These are phyloP conservation scores for Leucozona laternaria DNA, from an alignment of 2,888 invertebrate species.

Conservation along the genomic window DNA sequence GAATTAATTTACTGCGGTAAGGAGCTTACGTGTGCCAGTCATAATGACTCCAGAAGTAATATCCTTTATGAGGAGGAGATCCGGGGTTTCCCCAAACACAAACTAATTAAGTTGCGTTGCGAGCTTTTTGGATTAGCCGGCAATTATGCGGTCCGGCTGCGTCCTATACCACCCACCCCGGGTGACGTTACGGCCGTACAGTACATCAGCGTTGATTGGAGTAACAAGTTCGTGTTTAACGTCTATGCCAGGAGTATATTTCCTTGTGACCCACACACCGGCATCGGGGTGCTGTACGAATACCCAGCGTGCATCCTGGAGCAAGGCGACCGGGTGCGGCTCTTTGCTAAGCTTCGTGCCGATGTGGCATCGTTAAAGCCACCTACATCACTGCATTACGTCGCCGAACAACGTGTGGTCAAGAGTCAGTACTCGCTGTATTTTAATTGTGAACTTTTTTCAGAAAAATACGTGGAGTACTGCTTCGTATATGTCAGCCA, in stretches of 20 bases:
- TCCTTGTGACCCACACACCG: conserved; percentile 90
- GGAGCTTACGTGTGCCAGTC: conserved; percentile 88
- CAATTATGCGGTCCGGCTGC: conserved; percentile 90
- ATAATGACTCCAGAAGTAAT: conserved; percentile 85
- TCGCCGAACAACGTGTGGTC: conserved; percentile 87
- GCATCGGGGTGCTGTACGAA: conserved; percentile 91
- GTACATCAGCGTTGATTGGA: conserved; percentile 88
- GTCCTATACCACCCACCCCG: conserved; percentile 87
- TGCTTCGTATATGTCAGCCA: conserved; percentile 95
- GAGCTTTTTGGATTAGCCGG: conserved; percentile 93
- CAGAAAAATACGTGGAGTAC: conserved; percentile 92
- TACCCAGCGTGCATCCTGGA: conserved; percentile 93
- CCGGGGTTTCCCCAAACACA: conserved; percentile 88
- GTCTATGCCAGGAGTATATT: conserved; percentile 93
- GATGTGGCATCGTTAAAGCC: conserved; percentile 88
- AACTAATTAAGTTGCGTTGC: conserved; percentile 88
- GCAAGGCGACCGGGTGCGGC: conserved; percentile 90
- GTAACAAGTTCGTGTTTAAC: conserved; percentile 92
- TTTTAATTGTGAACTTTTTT: conserved; percentile 93
- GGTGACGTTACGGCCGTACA: conserved; percentile 85
- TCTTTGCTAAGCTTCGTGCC: conserved; percentile 90
- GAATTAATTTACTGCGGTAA: conserved; percentile 93
- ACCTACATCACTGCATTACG: conserved; percentile 87
- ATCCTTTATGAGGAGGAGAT: conserved; percentile 92
- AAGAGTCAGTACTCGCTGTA: conserved; percentile 90